Evolutionary conservation across 1,140 invertebrate genomes (phyloP).

Genomic region (Heliothis subflexa): DNA sequence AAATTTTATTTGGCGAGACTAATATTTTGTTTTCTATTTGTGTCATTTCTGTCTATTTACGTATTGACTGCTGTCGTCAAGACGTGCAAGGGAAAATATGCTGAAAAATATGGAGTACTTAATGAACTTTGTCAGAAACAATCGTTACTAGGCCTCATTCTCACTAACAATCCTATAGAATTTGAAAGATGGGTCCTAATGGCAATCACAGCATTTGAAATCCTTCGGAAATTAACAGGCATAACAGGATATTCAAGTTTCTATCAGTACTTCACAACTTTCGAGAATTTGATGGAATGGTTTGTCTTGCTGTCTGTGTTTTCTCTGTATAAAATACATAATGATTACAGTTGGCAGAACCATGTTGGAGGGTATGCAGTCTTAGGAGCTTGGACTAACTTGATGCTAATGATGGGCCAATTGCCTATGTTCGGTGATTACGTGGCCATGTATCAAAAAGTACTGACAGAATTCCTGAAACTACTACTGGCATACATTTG

Average conservation of each 20-base stretch:
- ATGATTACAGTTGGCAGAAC: slow-evolving; percentile 87
- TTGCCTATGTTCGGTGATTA: slow-evolving; percentile 89
- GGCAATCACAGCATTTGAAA: slow-evolving; percentile 86
- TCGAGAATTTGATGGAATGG: slow-evolving; percentile 88
- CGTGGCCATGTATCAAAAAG: slow-evolving; percentile 90
- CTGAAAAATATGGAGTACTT: slow-evolving; percentile 75
- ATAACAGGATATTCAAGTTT: slow-evolving; percentile 87
- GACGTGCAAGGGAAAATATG: slow-evolving; percentile 77
- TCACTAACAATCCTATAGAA: slow-evolving; percentile 85
- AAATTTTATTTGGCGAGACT: slow-evolving; percentile 88
- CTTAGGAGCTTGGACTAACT: slow-evolving; percentile 88
- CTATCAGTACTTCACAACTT: slow-evolving; percentile 88
- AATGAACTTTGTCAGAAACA: slow-evolving; percentile 86
- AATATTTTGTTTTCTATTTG: slow-evolving; percentile 88
- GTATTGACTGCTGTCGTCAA: slow-evolving; percentile 86
- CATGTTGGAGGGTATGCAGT: slow-evolving; percentile 89
- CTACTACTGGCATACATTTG: slow-evolving; percentile 88
- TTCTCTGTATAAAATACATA: slow-evolving; percentile 79
- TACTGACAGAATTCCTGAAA: slow-evolving; percentile 88
- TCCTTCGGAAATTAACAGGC: slow-evolving; percentile 87
- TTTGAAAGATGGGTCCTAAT: slow-evolving; percentile 87
- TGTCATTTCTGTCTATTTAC: slow-evolving; percentile 87
- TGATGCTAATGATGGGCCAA: slow-evolving; percentile 89
- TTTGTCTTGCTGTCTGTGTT: slow-evolving; percentile 88
- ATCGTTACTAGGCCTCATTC: slow-evolving; percentile 82